Base-by-base conservation (phyloP, 1,140 invertebrate species). In the Drosophila melanica region DNA sequence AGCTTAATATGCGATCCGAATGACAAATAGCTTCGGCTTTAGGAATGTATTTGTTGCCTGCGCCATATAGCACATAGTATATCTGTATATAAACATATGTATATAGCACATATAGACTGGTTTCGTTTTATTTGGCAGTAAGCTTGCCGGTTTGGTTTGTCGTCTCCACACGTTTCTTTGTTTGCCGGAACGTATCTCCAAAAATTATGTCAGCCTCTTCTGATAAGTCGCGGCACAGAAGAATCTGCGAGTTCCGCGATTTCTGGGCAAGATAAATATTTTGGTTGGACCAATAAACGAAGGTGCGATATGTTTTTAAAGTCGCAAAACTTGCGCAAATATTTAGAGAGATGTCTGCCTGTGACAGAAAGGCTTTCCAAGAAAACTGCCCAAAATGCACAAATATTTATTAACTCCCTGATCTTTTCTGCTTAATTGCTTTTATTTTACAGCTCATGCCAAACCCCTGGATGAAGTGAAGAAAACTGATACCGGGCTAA, bases 1-100 rank as follows among this genome's bases (percentile, higher is more conserved):
- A 67, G 47, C 47, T 67, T 44, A 55, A 37, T 45, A 77, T 74
- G 81, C 50, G 62, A 47, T 44, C 30, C 44, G 65, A 59, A 82
- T 81, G 65, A 42, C 58, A 73, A 85, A 66, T 44, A 79, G 70
- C 20, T 60, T 74, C 45, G 39, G 73, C 73, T 74, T 64, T 80
- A 85, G 77, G 73, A 84, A 85, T 84, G 73, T 74, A 58, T 70
- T 81, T 73, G 64, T 67, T 54, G 75, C 45, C 53, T 69, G 41
- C 51, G 63, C 42, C 54, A 73, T 79, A 63, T 37, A 59, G 35
- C 42, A 59, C 11, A 58, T 10, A 47, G 14, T 14, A 27, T 42
- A 30, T 47, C 39, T n/a, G 51, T 30, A 41, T 44, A 8, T 47
- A 27, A 33, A 44, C 33, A 41, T 39, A 41, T 58, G 4, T 20